phyloP scores from a whole-genome alignment of 2,888 invertebrate species.

The Xestia xanthographa region DNA sequence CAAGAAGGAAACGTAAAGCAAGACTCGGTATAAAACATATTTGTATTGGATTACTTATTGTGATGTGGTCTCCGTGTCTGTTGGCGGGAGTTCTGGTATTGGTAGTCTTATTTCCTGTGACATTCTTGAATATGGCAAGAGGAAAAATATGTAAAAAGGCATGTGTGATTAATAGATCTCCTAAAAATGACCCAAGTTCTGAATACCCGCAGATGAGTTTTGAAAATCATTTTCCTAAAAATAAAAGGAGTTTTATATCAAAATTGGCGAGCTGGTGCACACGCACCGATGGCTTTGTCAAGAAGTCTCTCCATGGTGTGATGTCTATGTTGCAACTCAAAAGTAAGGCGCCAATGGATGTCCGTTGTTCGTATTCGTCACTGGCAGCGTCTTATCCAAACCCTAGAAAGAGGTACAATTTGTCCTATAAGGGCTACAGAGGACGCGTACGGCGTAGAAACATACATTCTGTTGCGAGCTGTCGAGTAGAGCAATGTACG shows the following conservation, averaged over 20 bases:
- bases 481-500: conserved; percentile 45
- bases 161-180: conserved; percentile 11
- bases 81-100: conserved; percentile 69
- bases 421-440: conserved; percentile 68
- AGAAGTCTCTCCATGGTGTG: conserved; percentile 37
- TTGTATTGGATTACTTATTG: conserved; percentile 66
- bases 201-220: conserved; percentile 38
- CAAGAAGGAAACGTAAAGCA: conserved; percentile 21
- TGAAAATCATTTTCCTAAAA: conserved; percentile 18
- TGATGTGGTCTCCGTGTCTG: conserved; percentile 78
- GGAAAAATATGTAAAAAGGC: conserved; percentile 24
- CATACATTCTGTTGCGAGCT: conserved; percentile 16
- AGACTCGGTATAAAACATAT: conserved; percentile 64
- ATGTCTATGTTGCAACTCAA: conserved; percentile 50
- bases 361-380: conserved; percentile 24
- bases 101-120: conserved; percentile 71
- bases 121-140: conserved; percentile 48
- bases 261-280: conserved; percentile 51
- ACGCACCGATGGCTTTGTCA: conserved; percentile 44
- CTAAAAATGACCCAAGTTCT: conserved; percentile 23
- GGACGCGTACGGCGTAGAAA: conserved; percentile 65
- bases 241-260: conserved; percentile 36
- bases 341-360: conserved; percentile 21
- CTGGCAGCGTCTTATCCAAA: conserved; percentile 59
- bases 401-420: conserved; percentile 69